A percentile compares a stretch with the other conserved stretches of the same genome.
phyloP scores from a whole-genome alignment of 2,888 invertebrate genomes.

The Ernsta delagoae region DNA sequence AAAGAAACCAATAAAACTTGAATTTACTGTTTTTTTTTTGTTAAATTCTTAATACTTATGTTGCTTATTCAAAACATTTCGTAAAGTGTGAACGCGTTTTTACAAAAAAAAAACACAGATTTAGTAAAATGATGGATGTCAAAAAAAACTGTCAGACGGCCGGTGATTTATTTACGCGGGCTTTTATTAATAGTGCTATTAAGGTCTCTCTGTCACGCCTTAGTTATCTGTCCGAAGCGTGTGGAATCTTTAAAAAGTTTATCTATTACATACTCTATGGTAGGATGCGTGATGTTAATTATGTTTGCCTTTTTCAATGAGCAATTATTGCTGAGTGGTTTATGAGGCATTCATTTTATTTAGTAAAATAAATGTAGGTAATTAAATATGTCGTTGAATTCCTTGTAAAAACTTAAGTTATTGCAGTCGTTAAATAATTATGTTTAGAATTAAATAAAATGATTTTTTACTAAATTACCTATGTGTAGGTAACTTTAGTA shows the following conservation, averaged over 20 bases:
- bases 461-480: too few species aligned
- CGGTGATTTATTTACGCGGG: constrained; percentile 53
- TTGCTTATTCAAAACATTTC: background rate
- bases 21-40: background rate
- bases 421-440: too few species aligned
- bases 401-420: background rate
- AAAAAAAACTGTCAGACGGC: constrained; percentile 41
- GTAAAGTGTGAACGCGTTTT: constrained; percentile 24
- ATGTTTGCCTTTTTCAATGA: constrained; percentile 14
- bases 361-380: background rate
- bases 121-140: constrained; percentile 40
- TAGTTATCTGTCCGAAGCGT: constrained; percentile 18
- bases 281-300: constrained; percentile 8
- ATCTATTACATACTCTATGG: constrained; percentile 32
- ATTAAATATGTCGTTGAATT: constrained; percentile 1
- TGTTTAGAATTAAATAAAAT: too few species aligned
- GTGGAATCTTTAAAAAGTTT: constrained; percentile 31
- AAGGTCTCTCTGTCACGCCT: constrained; percentile 57
- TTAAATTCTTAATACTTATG: background rate
- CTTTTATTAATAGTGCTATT: constrained; percentile 66
- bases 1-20: too few species aligned
- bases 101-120: constrained; percentile 25
- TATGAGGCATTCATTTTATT: constrained; percentile 2
- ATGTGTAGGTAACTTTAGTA: too few species aligned
- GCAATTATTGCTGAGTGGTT: constrained; percentile 7